Percentiles rank a stretch among this genome's conserved stretches.
phyloP scores from a whole-genome alignment of 1,140 invertebrate species.

The Pachypeltis micranthus region DNA sequence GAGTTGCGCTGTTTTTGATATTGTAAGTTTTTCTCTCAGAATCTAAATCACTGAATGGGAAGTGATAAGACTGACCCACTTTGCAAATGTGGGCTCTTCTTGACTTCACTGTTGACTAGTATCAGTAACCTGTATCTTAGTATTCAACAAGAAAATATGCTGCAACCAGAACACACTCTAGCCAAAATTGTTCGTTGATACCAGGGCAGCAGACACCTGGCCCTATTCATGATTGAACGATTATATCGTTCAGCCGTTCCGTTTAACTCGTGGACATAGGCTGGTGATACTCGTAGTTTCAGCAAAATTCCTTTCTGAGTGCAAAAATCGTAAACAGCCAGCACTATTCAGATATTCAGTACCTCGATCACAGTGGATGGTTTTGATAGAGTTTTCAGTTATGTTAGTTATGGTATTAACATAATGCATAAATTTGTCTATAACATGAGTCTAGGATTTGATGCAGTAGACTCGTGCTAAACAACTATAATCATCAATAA shows the following conservation, averaged over 20 bases:
- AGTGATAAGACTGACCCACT: too few species aligned
- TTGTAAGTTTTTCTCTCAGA: too few species aligned
- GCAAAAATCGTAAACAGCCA: background rate
- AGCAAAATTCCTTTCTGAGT: background rate
- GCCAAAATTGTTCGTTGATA: too few species aligned
- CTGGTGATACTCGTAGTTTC: background rate
- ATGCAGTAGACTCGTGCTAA: background rate
- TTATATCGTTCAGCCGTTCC: background rate
- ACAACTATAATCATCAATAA: background rate
- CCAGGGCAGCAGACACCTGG: too few species aligned
- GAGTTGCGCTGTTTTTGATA: too few species aligned
- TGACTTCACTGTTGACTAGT: too few species aligned
- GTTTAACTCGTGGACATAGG: constrained; percentile 3
- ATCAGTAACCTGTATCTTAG: too few species aligned
- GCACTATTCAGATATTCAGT: background rate
- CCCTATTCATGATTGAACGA: background rate
- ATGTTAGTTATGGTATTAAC: constrained; percentile 1
- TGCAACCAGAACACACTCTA: too few species aligned
- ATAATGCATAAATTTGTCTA: background rate
- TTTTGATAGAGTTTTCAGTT: background rate
- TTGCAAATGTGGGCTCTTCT: too few species aligned
- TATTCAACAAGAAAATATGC: too few species aligned
- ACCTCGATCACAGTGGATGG: background rate
- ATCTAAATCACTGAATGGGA: too few species aligned
- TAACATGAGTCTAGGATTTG: background rate